Conservation (phyloP, 2,888 invertebrate species). For the Alloplasta piceator region DNA sequence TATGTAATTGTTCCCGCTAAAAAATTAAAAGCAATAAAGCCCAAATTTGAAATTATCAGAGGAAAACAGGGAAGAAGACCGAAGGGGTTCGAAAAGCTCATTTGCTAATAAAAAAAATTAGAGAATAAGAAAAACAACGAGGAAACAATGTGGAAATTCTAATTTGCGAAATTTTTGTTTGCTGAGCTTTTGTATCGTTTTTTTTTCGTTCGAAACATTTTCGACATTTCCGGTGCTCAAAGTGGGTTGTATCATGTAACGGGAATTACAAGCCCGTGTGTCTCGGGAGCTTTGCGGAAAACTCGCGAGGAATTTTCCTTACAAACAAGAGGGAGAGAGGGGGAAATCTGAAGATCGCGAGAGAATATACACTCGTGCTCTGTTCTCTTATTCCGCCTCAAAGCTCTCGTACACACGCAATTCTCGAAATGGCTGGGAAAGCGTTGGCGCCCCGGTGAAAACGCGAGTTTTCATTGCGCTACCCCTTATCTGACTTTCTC, state of each 20-base stretch:
- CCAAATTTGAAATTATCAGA: too few relatives aligned
- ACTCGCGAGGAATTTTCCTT: conserved; percentile 21
- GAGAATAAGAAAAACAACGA: too few relatives aligned
- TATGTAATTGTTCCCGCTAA: too few relatives aligned
- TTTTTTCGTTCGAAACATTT: neutral
- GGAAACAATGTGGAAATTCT: too few relatives aligned
- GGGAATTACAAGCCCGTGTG: neutral
- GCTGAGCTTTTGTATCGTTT: neutral
- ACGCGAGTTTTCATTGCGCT: neutral
- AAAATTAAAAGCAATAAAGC: too few relatives aligned
- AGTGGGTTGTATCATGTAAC: neutral
- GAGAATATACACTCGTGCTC: neutral
- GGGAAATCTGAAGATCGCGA: neutral
- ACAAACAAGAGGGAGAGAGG: neutral
- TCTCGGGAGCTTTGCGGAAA: neutral
- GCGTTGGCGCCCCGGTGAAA: neutral
- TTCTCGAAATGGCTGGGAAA: neutral
- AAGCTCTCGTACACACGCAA: conserved; percentile 5
- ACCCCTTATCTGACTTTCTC: neutral
- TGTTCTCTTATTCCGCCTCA: neutral
- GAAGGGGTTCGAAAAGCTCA: too few relatives aligned
- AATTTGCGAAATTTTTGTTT: too few relatives aligned
- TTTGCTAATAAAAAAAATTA: too few relatives aligned
- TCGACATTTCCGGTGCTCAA: neutral
- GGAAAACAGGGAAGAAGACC: too few relatives aligned